These are phyloP conservation scores for Mantis religiosa DNA, from an alignment of 2,888 invertebrate species.

Conservation along the genomic window DNA sequence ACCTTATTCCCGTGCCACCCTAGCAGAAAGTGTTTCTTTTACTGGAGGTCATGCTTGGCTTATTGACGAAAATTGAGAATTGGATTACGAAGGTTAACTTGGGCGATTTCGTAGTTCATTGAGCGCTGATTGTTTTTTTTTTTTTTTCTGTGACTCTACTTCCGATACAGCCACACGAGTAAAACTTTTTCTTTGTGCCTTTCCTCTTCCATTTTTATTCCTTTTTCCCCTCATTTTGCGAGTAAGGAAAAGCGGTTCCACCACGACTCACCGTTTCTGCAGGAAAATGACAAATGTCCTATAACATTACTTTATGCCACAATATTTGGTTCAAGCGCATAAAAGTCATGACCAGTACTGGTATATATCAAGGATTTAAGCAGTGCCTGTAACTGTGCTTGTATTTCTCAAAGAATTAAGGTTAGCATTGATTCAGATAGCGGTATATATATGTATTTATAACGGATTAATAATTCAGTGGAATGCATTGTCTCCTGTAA, in stretches of 20 bases:
- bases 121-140: not conserved
- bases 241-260: not conserved
- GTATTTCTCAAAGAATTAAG: not conserved
- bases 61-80: not conserved
- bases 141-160: not conserved
- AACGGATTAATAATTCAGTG: too few relatives aligned
- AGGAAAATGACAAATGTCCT: not conserved
- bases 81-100: not conserved
- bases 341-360: not conserved
- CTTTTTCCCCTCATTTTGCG: not conserved
- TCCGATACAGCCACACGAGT: not conserved
- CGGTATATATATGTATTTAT: too few relatives aligned
- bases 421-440: not conserved
- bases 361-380: not conserved
- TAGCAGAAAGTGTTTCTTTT: not conserved
- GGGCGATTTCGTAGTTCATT: not conserved
- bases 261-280: not conserved
- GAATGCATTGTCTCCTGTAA: too few relatives aligned
- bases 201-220: not conserved
- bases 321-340: not conserved
- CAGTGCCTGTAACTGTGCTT: not conserved
- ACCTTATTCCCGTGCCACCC: not conserved
- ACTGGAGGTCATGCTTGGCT: not conserved
- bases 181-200: not conserved
- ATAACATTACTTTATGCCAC: not conserved